Base-by-base conservation (phyloP, 2,113 vertebrate genomes). In the Myxocyprinus asiaticus region DNA sequence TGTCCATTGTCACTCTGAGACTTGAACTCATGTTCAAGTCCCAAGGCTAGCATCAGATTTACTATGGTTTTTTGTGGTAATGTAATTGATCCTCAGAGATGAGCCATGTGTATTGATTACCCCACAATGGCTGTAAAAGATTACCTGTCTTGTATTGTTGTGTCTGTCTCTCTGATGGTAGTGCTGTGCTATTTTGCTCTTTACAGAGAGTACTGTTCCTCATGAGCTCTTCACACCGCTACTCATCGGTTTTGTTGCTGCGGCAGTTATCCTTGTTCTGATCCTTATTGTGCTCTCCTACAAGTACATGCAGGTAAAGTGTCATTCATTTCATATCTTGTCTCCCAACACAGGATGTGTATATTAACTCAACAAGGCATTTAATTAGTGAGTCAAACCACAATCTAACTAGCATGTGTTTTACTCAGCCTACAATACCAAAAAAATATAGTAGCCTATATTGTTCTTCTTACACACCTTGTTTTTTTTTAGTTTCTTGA, bases 241-340 rank as follows among this genome's bases (percentile, higher is more conserved):
- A 81, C 91, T 99, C 12, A 95, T 95, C 15, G 96, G 95, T 3
- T 95, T 97, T 50, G 94, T 96, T 80, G 90, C 93, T 0, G 93
- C 95, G 0, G 96, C 97, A 2, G 90, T 91, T 72, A 58, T 96
- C 78, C 95, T 99, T 89, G 94, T 95, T 69, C 83, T 98, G 53
- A 62, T 96, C 15, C 93, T 98, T 15, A 80, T 95, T 80, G 82
- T 97, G 84, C 92, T 99, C 15, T 88, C 95, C 83, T 99, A 97
- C 92, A 92, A 98, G 88, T 98, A 99, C 86, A 87, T 98, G 81
- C 95, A 99, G 97, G 98, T 99, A 94, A 92, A 83, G 53, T 67
- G 4, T 15, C 33, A 15, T 17, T 55, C 33, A 9, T n/a, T 9
- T 47, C 44, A 58, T 44, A 56, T 17, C 22, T 33, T 33, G 22